Conservation (phyloP, 1,140 invertebrate genomes). For the Zaprionus lachaisei region DNA sequence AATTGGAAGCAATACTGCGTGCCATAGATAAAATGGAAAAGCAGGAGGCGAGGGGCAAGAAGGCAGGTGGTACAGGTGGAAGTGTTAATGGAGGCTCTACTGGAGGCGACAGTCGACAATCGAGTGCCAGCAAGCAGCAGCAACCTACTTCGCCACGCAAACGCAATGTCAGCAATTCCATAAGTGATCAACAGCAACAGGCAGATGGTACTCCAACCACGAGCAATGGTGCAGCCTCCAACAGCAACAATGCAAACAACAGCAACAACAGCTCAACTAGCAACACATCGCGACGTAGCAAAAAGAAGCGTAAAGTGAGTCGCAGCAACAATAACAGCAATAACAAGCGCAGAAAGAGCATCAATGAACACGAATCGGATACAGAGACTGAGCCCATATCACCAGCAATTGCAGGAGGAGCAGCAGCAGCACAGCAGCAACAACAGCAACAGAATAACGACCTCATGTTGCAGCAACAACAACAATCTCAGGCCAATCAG, state of each 20-base stretch:
- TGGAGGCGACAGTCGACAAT: constrained; percentile 35
- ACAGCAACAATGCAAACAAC: constrained; percentile 37
- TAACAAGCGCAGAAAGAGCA: constrained; percentile 86
- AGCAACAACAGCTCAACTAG: constrained; percentile 6
- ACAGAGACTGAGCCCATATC: constrained; percentile 88
- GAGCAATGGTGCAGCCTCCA: constrained; percentile 23
- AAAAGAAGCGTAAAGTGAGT: constrained; percentile 78
- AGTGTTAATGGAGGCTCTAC: constrained; percentile 31
- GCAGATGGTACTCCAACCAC: constrained; percentile 11
- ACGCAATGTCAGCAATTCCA: constrained; percentile 54
- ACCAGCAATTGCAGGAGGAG: constrained; percentile 50
- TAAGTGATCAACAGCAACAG: constrained; percentile 42
- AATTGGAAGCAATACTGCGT: constrained; percentile 97
- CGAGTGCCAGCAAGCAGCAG: constrained; percentile 52
- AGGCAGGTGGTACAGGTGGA: constrained; percentile 86
- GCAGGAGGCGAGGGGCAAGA: constrained; percentile 89
- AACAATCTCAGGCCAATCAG: constrained; percentile 58
- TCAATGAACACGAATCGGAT: constrained; percentile 87
- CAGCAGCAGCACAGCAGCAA: constrained; percentile 84
- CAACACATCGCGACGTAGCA: constrained; percentile 53
- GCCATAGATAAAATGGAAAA: constrained; percentile 94
- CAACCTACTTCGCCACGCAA: constrained; percentile 73
- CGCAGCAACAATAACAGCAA: constrained; percentile 65
- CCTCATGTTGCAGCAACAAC: constrained; percentile 55
- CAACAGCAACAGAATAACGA: constrained; percentile 60